These are phyloP conservation scores for Cerceris rybyensis DNA, from an alignment of 2,888 invertebrate species.

Conservation along the genomic window DNA sequence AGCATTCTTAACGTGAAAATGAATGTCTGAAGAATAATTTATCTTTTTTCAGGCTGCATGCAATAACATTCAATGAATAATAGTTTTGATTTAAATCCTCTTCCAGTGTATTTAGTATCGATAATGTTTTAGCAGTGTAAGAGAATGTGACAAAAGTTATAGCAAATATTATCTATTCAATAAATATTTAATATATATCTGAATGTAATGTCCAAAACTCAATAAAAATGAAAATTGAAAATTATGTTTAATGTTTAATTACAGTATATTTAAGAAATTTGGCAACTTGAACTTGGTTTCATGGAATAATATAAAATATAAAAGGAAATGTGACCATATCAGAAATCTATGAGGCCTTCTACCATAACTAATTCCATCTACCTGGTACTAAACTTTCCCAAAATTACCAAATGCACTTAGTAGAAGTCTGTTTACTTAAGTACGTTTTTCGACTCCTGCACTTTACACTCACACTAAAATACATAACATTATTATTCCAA, in stretches of 20 bases:
- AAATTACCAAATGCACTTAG: conserved; percentile 45
- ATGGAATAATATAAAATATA: neutral
- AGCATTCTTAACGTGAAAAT: conserved; percentile 31
- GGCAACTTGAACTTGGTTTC: conserved; percentile 24
- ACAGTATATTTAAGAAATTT: conserved; percentile 30
- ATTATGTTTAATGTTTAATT: conserved; percentile 67
- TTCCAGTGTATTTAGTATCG: conserved; percentile 22
- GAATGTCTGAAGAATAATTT: conserved; percentile 36
- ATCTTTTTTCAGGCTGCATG: conserved; percentile 61
- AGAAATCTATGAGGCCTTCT: conserved; percentile 11
- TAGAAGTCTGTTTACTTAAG: conserved; percentile 30
- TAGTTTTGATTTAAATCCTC: conserved; percentile 31
- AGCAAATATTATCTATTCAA: conserved; percentile 33
- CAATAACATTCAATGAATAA: conserved; percentile 59
- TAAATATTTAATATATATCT: conserved; percentile 28
- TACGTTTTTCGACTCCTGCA: conserved; percentile 32
- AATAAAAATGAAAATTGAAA: conserved; percentile 52
- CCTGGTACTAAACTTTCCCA: conserved; percentile 51
- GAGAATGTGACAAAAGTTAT: conserved; percentile 34
- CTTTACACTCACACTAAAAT: conserved; percentile 30
- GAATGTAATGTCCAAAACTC: conserved; percentile 21
- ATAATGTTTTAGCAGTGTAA: conserved; percentile 16
- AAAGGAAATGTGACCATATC: conserved; percentile 3
- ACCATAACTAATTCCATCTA: conserved; percentile 35
- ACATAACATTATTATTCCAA: conserved; percentile 29